Conservation (phyloP, 2,888 invertebrate species). For the Microplitis manilae region DNA sequence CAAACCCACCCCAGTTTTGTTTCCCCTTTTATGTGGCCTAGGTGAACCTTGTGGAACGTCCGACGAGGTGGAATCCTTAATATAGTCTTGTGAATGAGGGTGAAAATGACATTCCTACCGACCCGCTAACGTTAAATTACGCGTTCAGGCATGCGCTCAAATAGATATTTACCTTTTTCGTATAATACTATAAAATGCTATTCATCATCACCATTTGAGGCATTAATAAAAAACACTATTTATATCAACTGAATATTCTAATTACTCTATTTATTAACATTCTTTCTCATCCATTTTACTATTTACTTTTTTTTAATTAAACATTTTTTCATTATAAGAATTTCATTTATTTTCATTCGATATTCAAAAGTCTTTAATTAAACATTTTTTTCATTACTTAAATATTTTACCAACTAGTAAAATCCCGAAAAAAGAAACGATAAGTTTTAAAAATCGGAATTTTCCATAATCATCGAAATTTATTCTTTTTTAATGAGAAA, state of each 20-base stretch:
- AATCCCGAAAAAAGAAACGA: too few relatives aligned
- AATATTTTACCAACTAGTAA: too few relatives aligned
- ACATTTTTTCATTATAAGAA: too few relatives aligned
- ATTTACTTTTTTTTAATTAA: background rate
- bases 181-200: slow-evolving; percentile 23
- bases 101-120: slow-evolving; percentile 50
- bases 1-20: slow-evolving; percentile 2
- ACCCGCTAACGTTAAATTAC: slow-evolving; percentile 47
- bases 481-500: background rate
- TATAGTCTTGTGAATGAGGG: slow-evolving; percentile 58
- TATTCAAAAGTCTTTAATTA: too few relatives aligned
- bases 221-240: background rate
- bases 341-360: too few relatives aligned
- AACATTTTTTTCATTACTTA: too few relatives aligned
- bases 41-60: slow-evolving; percentile 22
- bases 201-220: slow-evolving; percentile 33
- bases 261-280: background rate
- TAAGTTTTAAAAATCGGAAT: too few relatives aligned
- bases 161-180: slow-evolving; percentile 17
- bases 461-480: background rate
- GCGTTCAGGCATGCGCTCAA: slow-evolving; percentile 39
- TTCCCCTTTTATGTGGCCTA: slow-evolving; percentile 9
- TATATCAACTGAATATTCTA: background rate
- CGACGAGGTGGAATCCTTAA: slow-evolving; percentile 63
- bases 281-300: background rate